Evolutionary conservation across 1,140 invertebrate genomes (phyloP).

Genomic region (Zaprionus ornatus): DNA sequence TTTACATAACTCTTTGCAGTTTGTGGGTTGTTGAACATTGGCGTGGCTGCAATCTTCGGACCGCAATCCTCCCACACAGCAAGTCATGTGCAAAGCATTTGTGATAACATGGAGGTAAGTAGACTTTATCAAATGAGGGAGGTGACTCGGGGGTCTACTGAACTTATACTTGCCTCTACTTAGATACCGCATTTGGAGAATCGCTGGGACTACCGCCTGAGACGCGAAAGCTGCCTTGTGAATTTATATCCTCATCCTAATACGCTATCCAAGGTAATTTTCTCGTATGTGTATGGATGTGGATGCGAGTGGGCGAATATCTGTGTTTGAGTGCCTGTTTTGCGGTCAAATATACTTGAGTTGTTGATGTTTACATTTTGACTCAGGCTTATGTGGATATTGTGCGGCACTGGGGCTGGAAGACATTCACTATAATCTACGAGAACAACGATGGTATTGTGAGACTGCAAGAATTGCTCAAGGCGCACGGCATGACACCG

Average conservation of each 20-base stretch:
- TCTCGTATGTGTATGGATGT: not conserved
- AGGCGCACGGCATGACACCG: conserved; percentile 93
- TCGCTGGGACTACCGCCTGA: conserved; percentile 94
- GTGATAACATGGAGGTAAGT: conserved; percentile 94
- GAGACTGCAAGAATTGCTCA: conserved; percentile 95
- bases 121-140: not conserved
- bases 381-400: conserved; percentile 94
- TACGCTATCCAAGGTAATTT: conserved; percentile 91
- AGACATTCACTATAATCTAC: conserved; percentile 97
- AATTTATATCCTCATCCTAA: conserved; percentile 97
- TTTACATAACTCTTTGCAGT: conserved; percentile 87
- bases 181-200: conserved; percentile 96
- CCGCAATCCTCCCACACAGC: conserved; percentile 95
- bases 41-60: conserved; percentile 97
- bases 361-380: conserved; percentile 31
- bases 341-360: conserved; percentile 17
- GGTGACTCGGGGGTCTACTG: not conserved
- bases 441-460: conserved; percentile 97
- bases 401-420: conserved; percentile 95
- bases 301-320: not conserved
- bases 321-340: not conserved
- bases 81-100: conserved; percentile 97
- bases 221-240: conserved; percentile 94
- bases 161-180: conserved; percentile 22
- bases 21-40: conserved; percentile 93